Base-by-base conservation (phyloP, 2,888 invertebrate species). In the Thereva nobilitata region DNA sequence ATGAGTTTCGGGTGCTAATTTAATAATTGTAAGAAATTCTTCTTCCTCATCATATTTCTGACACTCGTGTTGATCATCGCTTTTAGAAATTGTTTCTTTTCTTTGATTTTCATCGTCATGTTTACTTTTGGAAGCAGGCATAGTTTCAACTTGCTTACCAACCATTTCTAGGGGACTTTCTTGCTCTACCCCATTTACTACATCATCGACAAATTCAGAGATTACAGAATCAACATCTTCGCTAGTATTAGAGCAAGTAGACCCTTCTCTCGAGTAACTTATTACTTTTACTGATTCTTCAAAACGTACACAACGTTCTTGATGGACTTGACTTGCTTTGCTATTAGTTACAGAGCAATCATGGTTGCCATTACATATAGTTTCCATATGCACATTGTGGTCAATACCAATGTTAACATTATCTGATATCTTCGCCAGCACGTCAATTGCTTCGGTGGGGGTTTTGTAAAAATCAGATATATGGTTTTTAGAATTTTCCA, bases 171-270 rank as follows among this genome's bases (percentile, higher is more conserved):
- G 72, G 54, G 73, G 68, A 40, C 75, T 74, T 64, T 79, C 80
- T 66, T 75, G 61, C 69, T 77, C 75, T 5, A 79, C 71, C 69
- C 79, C 77, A 40, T 74, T 72, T 0, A 79, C 64, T 0, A 76
- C 77, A 55, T 79, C 79, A 55, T 78, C 78, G 2, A 78, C 77
- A 59, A 79, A 67, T 67, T 79, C 78, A 0, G 80, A 79, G 57
- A 77, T 76, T 4, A 76, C 77, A 1, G 79, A 80, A 9, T 80
- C 80, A 4, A 77, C 75, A 41, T 75, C 78, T 70, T 78, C 76
- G 64, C 78, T 79, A 0, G 76, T 79, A 57, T 79, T 78, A 4
- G 80, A 80, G 34, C 75, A 77, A 6, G 66, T 73, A 1, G 79
- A 78, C 4, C 67, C 67, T 50, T 76, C 73, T 6, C 76, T 73